Conservation (phyloP, 1,140 invertebrate species). For the Andrena cerasifolii region DNA sequence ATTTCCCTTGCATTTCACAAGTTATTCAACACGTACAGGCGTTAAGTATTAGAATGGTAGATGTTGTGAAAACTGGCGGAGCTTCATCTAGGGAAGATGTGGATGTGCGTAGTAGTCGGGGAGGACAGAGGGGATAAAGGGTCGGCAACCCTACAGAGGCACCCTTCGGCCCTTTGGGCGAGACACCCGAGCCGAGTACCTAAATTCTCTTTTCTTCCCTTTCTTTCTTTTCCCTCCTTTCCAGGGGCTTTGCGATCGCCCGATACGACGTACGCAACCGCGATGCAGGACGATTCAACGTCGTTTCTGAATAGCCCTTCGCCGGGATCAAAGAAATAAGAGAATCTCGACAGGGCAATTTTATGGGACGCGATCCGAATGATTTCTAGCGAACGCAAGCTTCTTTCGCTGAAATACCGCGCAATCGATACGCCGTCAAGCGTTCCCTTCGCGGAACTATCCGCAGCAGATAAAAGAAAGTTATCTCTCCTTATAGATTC, state of each 20-base stretch:
- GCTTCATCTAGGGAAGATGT: conserved; percentile 3
- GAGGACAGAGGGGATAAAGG: conserved; percentile 48
- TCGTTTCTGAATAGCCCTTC: conserved; percentile 47
- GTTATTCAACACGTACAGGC: conserved; percentile 39
- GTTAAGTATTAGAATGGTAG: conserved; percentile 7
- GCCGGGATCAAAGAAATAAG: conserved; percentile 31
- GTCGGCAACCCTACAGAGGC: conserved; percentile 58
- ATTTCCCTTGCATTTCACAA: conserved; percentile 57
- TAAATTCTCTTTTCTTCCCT: conserved; percentile 53
- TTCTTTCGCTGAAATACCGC: conserved; percentile 7
- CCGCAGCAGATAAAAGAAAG: conserved; percentile 2
- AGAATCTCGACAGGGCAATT: conserved; percentile 25
- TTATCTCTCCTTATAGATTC: background rate
- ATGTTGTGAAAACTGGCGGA: conserved; percentile 1
- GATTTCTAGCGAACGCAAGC: conserved; percentile 43
- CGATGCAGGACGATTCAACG: conserved; percentile 53
- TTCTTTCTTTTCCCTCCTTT: conserved; percentile 18
- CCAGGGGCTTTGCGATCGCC: conserved; percentile 37
- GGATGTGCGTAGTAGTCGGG: background rate
- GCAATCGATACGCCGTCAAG: conserved; percentile 6
- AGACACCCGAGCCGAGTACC: conserved; percentile 52
- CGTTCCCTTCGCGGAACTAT: background rate
- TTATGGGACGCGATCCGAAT: conserved; percentile 43
- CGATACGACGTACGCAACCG: conserved; percentile 45
- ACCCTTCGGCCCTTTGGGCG: conserved; percentile 43